Base-by-base conservation (phyloP, 2,797 vertebrate species). In the Streptopelia turtur region DNA sequence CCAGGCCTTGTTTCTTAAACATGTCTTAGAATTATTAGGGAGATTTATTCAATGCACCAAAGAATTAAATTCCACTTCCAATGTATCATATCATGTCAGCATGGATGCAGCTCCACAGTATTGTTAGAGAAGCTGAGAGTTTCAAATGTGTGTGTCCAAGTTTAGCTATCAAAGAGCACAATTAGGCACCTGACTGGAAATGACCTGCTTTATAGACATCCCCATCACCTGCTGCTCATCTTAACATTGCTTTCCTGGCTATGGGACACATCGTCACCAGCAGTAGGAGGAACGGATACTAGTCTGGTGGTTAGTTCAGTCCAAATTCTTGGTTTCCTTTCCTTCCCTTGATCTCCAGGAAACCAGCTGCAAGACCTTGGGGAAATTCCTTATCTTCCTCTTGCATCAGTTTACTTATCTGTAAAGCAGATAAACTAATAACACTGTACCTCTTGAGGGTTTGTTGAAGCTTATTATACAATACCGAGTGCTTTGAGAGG, bases 341-440 rank as follows among this genome's bases (percentile, higher is more conserved):
- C 52, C 65, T 83, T 90, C 16, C 7, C 95, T 93, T 57, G 31
- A 79, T 80, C 93, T 90, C 24, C 60, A 87, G 47, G 60, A 94
- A 93, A 87, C 81, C 90, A 87, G 77, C 63, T 90, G 80, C 28
- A 39, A 87, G 88, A 90, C 71, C 83, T 92, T 74, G 64, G 70
- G 83, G 93, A 96, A 95, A 89, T 65, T 55, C 78, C 53, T 93
- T 93, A 95, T 93, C 94, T 92, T 70, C 16, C 14, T 24, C 39
- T 80, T 65, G 21, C 69, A 85, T 93, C 82, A 33, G 68, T 87
- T 95, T 77, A 77, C 79, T 91, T 94, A 89, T 64, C 83, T 93
- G 75, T 63, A 80, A 79, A 93, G 49, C 70, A 93, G 83, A 77
- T 89, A 91, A 91, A 94, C 52, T 85, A 55, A 84, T 64, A 95